These are phyloP conservation scores for Pelodiscus sinensis DNA, from an alignment of 2,113 vertebrate genomes.

Conservation along the genomic window DNA sequence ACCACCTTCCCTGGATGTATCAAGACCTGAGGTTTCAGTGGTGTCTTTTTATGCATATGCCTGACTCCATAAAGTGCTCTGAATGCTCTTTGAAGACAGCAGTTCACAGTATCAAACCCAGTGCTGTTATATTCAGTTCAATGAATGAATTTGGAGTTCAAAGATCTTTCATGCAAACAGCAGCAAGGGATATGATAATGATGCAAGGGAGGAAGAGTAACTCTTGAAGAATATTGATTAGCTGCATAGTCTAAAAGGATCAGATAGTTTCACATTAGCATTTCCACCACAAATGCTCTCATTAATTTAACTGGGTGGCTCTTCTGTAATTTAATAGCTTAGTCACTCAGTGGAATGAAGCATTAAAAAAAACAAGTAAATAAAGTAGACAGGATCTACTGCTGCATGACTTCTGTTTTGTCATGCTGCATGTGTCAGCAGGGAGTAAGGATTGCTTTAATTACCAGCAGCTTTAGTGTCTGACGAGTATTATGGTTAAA, in stretches of 20 bases:
- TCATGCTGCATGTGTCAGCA: slow-evolving; percentile 41
- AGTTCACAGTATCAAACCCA: not conserved
- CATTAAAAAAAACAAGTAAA: not conserved
- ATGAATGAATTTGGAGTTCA: fast-evolving
- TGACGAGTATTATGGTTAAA: slow-evolving; percentile 55
- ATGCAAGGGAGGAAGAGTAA: not conserved
- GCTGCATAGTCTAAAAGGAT: slow-evolving; percentile 7
- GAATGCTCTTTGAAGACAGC: no score
- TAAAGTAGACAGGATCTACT: slow-evolving; percentile 52
- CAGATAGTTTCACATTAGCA: slow-evolving; percentile 7
- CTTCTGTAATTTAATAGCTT: slow-evolving; percentile 43
- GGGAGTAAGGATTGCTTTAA: slow-evolving; percentile 69
- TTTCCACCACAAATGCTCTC: slow-evolving; percentile 50
- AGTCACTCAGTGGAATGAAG: slow-evolving; percentile 16
- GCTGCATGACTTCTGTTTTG: slow-evolving; percentile 35
- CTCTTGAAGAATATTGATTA: slow-evolving; percentile 40
- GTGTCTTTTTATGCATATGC: not conserved
- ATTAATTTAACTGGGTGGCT: slow-evolving; percentile 30
- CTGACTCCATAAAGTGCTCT: not conserved
- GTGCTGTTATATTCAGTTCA: fast-evolving
- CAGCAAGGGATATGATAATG: slow-evolving; percentile 3
- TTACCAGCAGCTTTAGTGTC: slow-evolving; percentile 66
- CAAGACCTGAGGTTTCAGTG: not conserved
- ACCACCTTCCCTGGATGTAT: not conserved
- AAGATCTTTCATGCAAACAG: not conserved